Conservation (phyloP, 2,888 invertebrate genomes). For the Dione vanillae region DNA sequence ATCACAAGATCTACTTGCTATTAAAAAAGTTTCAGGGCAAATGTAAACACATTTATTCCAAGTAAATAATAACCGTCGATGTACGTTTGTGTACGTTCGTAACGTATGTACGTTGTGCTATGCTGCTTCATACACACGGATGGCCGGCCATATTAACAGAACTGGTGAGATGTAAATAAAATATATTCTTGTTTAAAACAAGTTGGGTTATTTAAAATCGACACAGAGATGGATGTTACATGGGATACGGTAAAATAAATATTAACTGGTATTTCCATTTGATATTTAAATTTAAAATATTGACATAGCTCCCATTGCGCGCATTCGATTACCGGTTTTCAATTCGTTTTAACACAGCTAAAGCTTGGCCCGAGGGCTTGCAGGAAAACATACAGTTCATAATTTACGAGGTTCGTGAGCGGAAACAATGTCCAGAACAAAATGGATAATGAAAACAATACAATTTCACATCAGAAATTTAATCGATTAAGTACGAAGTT, state of each 20-base stretch:
- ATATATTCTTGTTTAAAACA: conserved; percentile 52
- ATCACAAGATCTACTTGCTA: neutral
- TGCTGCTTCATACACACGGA: neutral
- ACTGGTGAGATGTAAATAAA: conserved; percentile 48
- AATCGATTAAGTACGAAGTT: conserved; percentile 70
- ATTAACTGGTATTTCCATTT: conserved; percentile 67
- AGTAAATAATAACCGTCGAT: neutral
- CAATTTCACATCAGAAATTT: conserved; percentile 74
- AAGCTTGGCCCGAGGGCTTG: conserved; percentile 72
- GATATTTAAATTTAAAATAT: conserved; percentile 82
- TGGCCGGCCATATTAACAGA: conserved; percentile 27
- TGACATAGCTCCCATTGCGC: conserved; percentile 77
- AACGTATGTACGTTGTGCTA: neutral
- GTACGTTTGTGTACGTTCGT: neutral
- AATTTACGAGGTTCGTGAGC: conserved; percentile 77
- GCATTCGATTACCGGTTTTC: conserved; percentile 83
- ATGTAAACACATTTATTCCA: neutral
- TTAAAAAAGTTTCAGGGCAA: neutral
- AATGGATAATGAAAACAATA: conserved; percentile 77
- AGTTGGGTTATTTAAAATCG: conserved; percentile 59
- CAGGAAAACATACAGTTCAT: conserved; percentile 75
- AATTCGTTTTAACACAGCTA: conserved; percentile 78
- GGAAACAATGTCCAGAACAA: conserved; percentile 77
- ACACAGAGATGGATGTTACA: conserved; percentile 64
- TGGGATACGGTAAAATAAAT: conserved; percentile 67